phyloP scores from a whole-genome alignment of 2,797 vertebrate genomes.

The Bovichtus variegatus region DNA sequence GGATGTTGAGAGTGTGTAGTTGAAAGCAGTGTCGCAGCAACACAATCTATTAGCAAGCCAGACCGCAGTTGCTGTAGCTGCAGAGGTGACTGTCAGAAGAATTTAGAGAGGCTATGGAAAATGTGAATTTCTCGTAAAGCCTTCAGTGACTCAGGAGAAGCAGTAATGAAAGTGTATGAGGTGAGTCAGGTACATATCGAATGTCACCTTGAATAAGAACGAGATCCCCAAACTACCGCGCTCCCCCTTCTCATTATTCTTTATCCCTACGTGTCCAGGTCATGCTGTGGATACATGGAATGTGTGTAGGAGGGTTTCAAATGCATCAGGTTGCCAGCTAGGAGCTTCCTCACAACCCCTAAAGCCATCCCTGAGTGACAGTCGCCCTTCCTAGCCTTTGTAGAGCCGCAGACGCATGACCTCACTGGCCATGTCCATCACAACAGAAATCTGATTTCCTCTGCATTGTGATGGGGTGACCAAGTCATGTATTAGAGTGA shows the following conservation, averaged over 20 bases:
- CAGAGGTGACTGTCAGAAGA: constrained; percentile 14
- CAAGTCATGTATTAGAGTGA: constrained; percentile 38
- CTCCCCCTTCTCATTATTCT: constrained; percentile 47
- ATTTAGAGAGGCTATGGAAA: constrained; percentile 13
- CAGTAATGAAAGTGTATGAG: constrained; percentile 61
- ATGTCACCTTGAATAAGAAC: constrained; percentile 65
- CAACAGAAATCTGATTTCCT: constrained; percentile 66
- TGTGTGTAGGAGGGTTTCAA: constrained; percentile 81
- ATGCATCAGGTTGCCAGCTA: constrained; percentile 77
- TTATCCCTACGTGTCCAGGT: constrained; percentile 62
- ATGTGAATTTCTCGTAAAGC: constrained; percentile 36
- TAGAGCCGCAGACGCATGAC: constrained; percentile 72
- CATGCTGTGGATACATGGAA: constrained; percentile 70
- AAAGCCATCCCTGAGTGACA: constrained; percentile 67
- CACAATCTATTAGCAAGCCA: neutral
- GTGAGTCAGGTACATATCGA: constrained; percentile 66
- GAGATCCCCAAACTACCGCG: constrained; percentile 35
- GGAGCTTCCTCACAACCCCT: constrained; percentile 66
- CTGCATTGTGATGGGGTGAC: constrained; percentile 58
- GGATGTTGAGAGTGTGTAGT: neutral
- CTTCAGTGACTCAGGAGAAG: constrained; percentile 39
- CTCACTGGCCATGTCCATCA: constrained; percentile 75
- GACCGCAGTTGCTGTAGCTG: constrained; percentile 14
- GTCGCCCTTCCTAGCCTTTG: constrained; percentile 71
- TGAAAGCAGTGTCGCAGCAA: neutral